Percentiles rank a stretch among this genome's conserved stretches.
These are phyloP conservation scores for Xylota sylvarum DNA, from an alignment of 2,888 invertebrate species.

Conservation along the genomic window DNA sequence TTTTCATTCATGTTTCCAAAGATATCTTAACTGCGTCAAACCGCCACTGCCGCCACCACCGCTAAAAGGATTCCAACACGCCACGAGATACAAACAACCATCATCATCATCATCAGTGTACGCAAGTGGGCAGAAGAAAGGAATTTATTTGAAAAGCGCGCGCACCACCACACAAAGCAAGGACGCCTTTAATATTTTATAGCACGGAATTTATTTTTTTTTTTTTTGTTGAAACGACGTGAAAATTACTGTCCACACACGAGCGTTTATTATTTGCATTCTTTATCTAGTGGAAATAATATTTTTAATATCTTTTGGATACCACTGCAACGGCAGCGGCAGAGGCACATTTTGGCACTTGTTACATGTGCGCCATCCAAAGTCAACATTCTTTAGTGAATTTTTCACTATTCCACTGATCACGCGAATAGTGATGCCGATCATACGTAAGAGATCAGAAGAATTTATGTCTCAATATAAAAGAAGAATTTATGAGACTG, in stretches of 20 bases:
- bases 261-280: constrained; percentile 46
- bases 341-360: constrained; percentile 54
- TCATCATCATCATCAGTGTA: too few species aligned
- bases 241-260: constrained; percentile 11
- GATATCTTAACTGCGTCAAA: neutral
- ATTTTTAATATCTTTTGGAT: constrained; percentile 52
- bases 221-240: constrained; percentile 12
- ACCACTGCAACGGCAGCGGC: neutral
- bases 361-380: constrained; percentile 39
- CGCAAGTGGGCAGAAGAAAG: neutral
- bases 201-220: neutral
- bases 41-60: neutral
- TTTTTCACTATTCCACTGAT: neutral
- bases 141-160: neutral
- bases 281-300: constrained; percentile 44
- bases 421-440: constrained; percentile 19
- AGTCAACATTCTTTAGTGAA: neutral
- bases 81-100: neutral
- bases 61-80: constrained; percentile 1
- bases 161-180: neutral
- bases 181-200: constrained; percentile 22
- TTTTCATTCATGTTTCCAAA: neutral
- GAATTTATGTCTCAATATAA: neutral
- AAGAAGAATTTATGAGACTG: too few species aligned
- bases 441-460: neutral